These are phyloP conservation scores for Aquatica leii DNA, from an alignment of 2,888 invertebrate genomes.

Conservation along the genomic window DNA sequence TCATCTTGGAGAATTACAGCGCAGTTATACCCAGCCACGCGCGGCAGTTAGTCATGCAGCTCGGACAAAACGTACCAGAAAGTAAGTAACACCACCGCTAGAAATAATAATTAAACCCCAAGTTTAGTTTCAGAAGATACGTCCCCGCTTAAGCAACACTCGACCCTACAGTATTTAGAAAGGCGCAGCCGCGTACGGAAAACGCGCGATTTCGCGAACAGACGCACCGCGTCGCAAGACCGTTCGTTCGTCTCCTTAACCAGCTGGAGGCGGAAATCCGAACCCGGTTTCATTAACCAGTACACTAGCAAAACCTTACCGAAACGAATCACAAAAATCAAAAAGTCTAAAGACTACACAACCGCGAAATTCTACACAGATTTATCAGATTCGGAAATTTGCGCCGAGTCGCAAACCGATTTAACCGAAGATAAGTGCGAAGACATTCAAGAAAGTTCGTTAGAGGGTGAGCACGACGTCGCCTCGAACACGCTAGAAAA, in stretches of 20 bases:
- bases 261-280: constrained; percentile 76
- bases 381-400: constrained; percentile 69
- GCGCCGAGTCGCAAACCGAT: constrained; percentile 56
- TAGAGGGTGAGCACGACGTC: constrained; percentile 51
- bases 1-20: constrained; percentile 93
- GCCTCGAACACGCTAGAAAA: constrained; percentile 70
- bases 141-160: constrained; percentile 75
- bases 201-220: constrained; percentile 60
- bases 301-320: constrained; percentile 75
- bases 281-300: constrained; percentile 67
- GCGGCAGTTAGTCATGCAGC: constrained; percentile 87
- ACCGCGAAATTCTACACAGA: constrained; percentile 73
- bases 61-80: constrained; percentile 72
- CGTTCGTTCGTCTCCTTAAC: constrained; percentile 66
- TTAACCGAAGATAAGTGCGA: constrained; percentile 58
- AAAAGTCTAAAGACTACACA: constrained; percentile 70
- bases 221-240: constrained; percentile 60
- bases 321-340: constrained; percentile 75
- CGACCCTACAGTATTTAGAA: constrained; percentile 91
- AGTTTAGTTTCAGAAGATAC: constrained; percentile 50
- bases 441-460: constrained; percentile 52
- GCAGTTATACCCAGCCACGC: constrained; percentile 95
- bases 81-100: constrained; percentile 20
- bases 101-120: background rate
- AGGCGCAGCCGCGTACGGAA: constrained; percentile 76